A percentile compares a stretch with the other conserved stretches of the same genome.
These are phyloP conservation scores for Andrena hattorfiana DNA, from an alignment of 2,888 invertebrate genomes.

Conservation along the genomic window DNA sequence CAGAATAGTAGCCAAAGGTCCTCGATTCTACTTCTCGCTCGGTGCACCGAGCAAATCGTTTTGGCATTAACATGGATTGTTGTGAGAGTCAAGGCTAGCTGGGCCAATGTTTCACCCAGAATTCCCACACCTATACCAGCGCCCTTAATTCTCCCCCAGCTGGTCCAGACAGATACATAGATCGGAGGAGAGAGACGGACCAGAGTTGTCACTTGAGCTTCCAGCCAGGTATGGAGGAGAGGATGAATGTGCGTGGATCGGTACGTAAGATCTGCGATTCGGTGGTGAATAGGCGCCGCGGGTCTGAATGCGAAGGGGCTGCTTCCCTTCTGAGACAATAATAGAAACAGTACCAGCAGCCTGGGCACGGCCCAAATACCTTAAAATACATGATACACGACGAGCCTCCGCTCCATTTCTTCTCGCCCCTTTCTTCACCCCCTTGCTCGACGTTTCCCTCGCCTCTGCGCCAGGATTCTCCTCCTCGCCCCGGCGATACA, in stretches of 20 bases:
- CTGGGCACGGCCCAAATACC: constrained; percentile 77
- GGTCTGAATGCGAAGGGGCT: constrained; percentile 48
- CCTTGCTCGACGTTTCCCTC: constrained; percentile 23
- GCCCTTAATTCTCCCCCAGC: constrained; percentile 76
- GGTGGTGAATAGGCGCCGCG: constrained; percentile 46
- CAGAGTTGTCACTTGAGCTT: constrained; percentile 63
- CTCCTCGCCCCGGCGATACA: constrained; percentile 75
- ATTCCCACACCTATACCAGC: constrained; percentile 72
- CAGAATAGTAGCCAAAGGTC: not conserved
- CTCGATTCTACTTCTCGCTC: constrained; percentile 18
- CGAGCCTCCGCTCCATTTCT: constrained; percentile 55
- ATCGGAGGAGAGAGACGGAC: constrained; percentile 33
- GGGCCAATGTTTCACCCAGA: constrained; percentile 59
- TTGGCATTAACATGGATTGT: constrained; percentile 69
- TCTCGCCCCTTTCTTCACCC: constrained; percentile 29
- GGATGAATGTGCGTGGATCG: constrained; percentile 56
- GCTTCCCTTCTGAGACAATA: constrained; percentile 82
- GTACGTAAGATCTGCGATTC: constrained; percentile 51
- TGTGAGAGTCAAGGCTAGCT: constrained; percentile 39
- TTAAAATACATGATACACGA: constrained; percentile 75
- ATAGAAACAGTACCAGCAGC: constrained; percentile 83
- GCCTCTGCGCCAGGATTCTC: not conserved
- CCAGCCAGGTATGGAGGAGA: constrained; percentile 29
- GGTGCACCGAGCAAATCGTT: constrained; percentile 24
- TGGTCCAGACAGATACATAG: constrained; percentile 70